Evolutionary conservation across 2,113 vertebrate genomes (phyloP).

Genomic region (Anthoscopus minutus): DNA sequence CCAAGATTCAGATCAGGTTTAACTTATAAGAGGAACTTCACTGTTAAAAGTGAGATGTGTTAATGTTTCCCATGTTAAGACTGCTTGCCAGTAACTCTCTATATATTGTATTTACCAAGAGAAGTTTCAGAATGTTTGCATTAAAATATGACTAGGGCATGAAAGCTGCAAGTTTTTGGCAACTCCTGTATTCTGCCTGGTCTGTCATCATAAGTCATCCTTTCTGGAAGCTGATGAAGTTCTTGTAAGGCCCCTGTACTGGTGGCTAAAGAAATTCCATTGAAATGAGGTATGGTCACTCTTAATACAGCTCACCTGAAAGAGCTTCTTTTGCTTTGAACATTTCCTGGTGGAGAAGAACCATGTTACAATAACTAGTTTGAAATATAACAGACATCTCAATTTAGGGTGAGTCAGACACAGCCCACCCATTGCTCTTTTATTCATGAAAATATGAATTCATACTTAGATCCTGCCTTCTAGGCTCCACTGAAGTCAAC

Average conservation of each 20-base stretch:
- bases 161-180: background rate
- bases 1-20: slow-evolving; percentile 30
- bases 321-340: background rate
- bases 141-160: background rate
- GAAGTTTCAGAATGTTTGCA: background rate
- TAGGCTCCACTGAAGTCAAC: background rate
- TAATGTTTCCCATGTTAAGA: slow-evolving; percentile 35
- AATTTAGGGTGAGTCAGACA: background rate
- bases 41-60: background rate
- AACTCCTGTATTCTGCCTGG: background rate
- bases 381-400: background rate
- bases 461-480: background rate
- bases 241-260: background rate
- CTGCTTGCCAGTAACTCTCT: background rate
- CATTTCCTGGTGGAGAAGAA: background rate
- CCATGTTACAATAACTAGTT: background rate
- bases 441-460: background rate
- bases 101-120: background rate
- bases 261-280: background rate
- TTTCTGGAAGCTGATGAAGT: background rate
- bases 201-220: background rate
- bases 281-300: background rate
- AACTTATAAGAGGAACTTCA: background rate
- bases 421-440: background rate
- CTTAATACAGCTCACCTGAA: background rate